Evolutionary conservation across 2,888 invertebrate genomes (phyloP), one percentile per base, ranked within the genome.

Genomic region (Brenthis ino): DNA sequence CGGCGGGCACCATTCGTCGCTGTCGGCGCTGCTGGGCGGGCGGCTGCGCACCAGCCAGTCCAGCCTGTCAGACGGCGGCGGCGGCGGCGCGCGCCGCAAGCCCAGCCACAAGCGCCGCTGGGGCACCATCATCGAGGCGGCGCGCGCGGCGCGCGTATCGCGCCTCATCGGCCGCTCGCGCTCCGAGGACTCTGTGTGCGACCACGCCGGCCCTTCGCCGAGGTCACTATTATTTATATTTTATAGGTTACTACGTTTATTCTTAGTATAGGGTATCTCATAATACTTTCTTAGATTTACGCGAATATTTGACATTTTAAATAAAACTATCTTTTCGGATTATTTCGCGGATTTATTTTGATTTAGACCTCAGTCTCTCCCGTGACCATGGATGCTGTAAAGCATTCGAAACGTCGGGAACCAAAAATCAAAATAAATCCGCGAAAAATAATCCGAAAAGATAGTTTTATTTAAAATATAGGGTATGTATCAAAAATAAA

Each of bases 111-210:
- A 96, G 86, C 95, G 96, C 50, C 94, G 96, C 78, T 96, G 96
- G 96, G 96, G 96, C 72, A 97, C 97, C 54, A 93, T 97, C 72
- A 97, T 97, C 82, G 97, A 97, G 84, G 97, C 97, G 57, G 97
- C 97, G 55, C 96, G 96, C 81, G 95, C 96, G 71, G 97, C 96
- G 43, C 94, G 95, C 79, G 96, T 97, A 61, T 96, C 96, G 37
- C 94, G 96, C 73, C 94, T 97, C 79, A 96, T 97, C 75, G 97
- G 97, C 47, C 94, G 96, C 76, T 95, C 95, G 58, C 83, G 92
- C 74, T 97, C 97, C 2, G 97, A 97, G 87, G 97, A 97, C 85
- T 97, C 97, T 12, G 97, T 97, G 64, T 94, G 94, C 81, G 94
- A 94, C 73, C 93, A 78, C 93, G 94, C 83, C 82, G 80, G 94